Conservation (phyloP, 2,113 vertebrate species). For the Diphyllodes magnificus region DNA sequence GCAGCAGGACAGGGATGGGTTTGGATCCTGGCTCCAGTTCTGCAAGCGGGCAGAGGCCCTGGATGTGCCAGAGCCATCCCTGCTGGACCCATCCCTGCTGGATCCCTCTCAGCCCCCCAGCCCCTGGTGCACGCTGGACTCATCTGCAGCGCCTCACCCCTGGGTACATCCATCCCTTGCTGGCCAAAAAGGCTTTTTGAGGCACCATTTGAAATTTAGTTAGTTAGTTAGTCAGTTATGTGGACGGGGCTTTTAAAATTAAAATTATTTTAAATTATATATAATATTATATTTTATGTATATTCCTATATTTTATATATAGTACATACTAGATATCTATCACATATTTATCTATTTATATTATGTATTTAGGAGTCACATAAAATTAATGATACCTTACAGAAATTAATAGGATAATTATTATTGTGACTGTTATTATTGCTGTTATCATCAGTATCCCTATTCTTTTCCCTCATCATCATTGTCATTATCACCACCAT, state of each 20-base stretch:
- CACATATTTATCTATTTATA: not conserved
- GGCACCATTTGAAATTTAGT: not conserved
- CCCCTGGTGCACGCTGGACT: fast-evolving
- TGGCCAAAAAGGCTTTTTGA: not conserved
- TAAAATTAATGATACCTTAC: not conserved
- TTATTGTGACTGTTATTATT: not conserved
- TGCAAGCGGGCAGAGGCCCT: fast-evolving
- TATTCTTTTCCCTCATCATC: not conserved
- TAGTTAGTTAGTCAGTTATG: not conserved
- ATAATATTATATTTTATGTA: too few species aligned
- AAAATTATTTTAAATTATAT: fast-evolving
- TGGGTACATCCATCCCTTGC: not conserved
- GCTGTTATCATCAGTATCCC: not conserved
- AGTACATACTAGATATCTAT: not conserved
- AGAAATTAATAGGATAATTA: not conserved
- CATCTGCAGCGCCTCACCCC: not conserved
- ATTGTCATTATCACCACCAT: not conserved
- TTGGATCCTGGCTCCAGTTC: not conserved
- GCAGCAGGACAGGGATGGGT: not conserved
- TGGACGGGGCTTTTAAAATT: not conserved
- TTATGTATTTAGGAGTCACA: not conserved
- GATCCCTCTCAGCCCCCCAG: not conserved
- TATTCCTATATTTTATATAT: not conserved
- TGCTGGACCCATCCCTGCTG: not conserved
- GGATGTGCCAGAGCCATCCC: not conserved